A percentile compares a stretch with the other conserved stretches of the same genome.
phyloP scores from a whole-genome alignment of 2,113 vertebrate species.

The Neogale vison region DNA sequence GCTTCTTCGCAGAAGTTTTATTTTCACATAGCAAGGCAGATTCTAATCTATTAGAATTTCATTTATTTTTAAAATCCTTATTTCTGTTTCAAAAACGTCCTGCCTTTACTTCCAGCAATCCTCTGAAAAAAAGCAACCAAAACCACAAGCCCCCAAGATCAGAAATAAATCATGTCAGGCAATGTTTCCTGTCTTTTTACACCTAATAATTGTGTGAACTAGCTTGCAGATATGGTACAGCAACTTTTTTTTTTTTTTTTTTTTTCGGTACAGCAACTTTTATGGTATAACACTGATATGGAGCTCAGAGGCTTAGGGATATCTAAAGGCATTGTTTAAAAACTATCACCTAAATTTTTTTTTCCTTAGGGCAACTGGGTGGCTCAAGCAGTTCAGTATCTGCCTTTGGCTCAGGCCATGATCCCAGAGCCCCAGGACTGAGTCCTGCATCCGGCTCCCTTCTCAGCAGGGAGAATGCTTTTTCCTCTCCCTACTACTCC shows the following conservation, averaged over 20 bases:
- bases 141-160: background rate
- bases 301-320: background rate
- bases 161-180: background rate
- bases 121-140: background rate
- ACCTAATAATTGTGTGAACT: background rate
- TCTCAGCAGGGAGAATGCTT: too few species aligned
- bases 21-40: background rate
- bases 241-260: too few species aligned
- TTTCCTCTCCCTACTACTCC: too few species aligned
- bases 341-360: background rate
- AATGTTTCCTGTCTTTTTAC: background rate
- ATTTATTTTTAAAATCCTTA: conserved; percentile 12
- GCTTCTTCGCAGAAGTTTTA: background rate
- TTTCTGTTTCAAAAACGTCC: conserved; percentile 6
- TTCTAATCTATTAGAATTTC: background rate
- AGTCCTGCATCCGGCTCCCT: too few species aligned
- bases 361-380: background rate
- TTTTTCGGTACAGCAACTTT: background rate
- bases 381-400: too few species aligned
- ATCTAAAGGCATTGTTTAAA: background rate
- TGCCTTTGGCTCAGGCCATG: too few species aligned
- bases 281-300: rapidly evolving
- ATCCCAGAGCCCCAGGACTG: too few species aligned
- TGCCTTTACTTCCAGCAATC: background rate
- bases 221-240: background rate